phyloP scores from a whole-genome alignment of 2,888 invertebrate species.

The Leptinotarsa rubiginosa region DNA sequence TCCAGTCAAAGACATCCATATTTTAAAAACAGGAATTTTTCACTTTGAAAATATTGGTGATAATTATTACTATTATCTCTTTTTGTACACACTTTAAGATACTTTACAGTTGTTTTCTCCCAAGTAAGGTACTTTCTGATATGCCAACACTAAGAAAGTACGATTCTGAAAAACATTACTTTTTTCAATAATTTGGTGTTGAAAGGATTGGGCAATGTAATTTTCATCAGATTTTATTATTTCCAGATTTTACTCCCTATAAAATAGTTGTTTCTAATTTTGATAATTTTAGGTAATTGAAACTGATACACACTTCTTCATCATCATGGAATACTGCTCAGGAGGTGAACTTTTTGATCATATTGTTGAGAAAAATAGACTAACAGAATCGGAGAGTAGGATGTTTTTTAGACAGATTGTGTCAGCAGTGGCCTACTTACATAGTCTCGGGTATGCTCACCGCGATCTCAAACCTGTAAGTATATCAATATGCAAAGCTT shows the following conservation, averaged over 20 bases:
- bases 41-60: too few species aligned
- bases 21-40: too few species aligned
- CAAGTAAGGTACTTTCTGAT: too few species aligned
- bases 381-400: slow-evolving; percentile 80
- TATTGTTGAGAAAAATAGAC: slow-evolving; percentile 79
- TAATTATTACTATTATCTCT: too few species aligned
- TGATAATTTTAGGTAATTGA: slow-evolving; percentile 72
- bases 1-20: too few species aligned
- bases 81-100: too few species aligned
- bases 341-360: slow-evolving; percentile 89
- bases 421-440: slow-evolving; percentile 82
- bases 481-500: slow-evolving; percentile 31
- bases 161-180: too few species aligned
- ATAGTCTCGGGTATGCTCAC: slow-evolving; percentile 81
- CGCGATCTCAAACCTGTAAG: slow-evolving; percentile 85
- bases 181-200: too few species aligned
- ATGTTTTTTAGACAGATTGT: slow-evolving; percentile 83
- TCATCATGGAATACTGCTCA: slow-evolving; percentile 86
- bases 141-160: too few species aligned
- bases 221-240: too few species aligned
- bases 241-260: neutral
- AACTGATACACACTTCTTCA: slow-evolving; percentile 78
- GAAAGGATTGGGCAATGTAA: too few species aligned
- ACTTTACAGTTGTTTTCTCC: too few species aligned
- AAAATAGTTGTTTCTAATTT: neutral